Evolutionary conservation across 1,140 invertebrate genomes (phyloP).

Genomic region (Lucilia sericata): DNA sequence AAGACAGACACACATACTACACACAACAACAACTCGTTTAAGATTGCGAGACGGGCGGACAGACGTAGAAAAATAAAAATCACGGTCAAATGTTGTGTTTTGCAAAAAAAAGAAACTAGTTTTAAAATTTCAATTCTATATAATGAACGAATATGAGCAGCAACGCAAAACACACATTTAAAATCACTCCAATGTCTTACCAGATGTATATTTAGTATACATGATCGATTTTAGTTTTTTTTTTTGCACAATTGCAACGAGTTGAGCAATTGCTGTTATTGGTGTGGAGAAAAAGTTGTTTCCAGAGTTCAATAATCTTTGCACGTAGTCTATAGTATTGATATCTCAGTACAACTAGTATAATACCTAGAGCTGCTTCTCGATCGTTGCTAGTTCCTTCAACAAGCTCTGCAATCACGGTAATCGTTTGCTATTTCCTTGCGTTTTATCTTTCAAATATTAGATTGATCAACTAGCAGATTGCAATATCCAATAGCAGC

Average conservation of each 20-base stretch:
- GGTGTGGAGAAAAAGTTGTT: background rate
- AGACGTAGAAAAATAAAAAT: background rate
- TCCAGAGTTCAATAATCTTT: background rate
- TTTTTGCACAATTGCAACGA: conserved; percentile 4
- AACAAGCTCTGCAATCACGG: no score
- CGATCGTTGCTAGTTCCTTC: no score
- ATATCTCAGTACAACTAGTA: no score
- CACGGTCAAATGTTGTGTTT: conserved; percentile 15
- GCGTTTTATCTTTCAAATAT: no score
- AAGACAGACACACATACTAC: no score
- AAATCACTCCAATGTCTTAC: background rate
- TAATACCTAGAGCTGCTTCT: no score
- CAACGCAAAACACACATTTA: background rate
- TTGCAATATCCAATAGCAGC: no score
- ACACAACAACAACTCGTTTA: background rate
- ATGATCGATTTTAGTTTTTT: conserved; percentile 1
- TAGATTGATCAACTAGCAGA: no score
- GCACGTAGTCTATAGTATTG: no score
- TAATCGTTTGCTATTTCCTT: no score
- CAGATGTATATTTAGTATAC: conserved; percentile 5
- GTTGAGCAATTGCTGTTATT: background rate
- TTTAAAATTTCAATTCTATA: background rate
- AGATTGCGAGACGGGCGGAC: background rate
- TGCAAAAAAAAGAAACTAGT: background rate
- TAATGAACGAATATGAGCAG: background rate